Conservation (phyloP, 2,113 vertebrate genomes). For the Mustela nigripes region DNA sequence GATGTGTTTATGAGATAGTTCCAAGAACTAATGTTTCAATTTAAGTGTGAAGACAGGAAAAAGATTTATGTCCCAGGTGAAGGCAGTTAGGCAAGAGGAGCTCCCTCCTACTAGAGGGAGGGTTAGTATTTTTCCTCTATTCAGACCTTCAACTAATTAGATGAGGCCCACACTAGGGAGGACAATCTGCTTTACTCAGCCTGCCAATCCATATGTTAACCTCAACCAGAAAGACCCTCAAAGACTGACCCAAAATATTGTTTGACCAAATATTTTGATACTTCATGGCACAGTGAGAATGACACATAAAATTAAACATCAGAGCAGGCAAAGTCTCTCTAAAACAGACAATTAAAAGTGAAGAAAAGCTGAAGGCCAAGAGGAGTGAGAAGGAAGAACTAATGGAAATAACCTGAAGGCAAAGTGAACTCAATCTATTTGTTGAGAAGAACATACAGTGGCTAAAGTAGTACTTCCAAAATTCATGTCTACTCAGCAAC, state of each 20-base stretch:
- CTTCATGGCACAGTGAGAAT: background rate
- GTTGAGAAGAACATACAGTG: background rate
- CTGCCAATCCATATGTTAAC: background rate
- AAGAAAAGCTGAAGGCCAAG: background rate
- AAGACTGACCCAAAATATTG: background rate
- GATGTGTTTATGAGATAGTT: fast-evolving
- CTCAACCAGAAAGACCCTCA: background rate
- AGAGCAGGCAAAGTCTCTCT: background rate
- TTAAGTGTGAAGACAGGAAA: background rate
- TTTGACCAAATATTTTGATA: background rate
- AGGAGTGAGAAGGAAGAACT: background rate
- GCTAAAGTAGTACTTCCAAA: background rate
- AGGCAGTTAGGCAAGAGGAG: background rate
- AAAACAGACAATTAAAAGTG: background rate
- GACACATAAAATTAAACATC: background rate
- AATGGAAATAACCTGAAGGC: background rate
- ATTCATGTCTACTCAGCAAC: background rate
- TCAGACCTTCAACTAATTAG: background rate
- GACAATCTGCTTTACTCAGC: background rate
- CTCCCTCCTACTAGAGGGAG: background rate
- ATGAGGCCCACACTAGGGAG: background rate
- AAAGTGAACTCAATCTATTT: no score
- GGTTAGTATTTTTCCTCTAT: background rate
- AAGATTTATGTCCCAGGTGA: background rate
- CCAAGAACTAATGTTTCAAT: background rate